Percentiles rank a stretch among this genome's conserved stretches.
These are phyloP conservation scores for Orthosia gothica DNA, from an alignment of 2,888 invertebrate genomes.

Conservation along the genomic window DNA sequence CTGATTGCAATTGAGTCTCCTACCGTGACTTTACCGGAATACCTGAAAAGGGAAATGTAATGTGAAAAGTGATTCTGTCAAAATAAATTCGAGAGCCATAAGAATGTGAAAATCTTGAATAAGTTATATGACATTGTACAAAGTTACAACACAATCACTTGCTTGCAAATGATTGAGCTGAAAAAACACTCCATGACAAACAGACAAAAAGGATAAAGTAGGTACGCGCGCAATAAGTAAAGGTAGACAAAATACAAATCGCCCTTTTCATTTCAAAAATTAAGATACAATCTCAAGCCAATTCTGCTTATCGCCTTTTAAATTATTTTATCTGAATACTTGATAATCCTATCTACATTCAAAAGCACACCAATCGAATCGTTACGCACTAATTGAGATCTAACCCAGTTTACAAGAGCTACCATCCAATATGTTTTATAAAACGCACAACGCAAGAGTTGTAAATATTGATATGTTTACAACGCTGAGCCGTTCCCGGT, in stretches of 20 bases:
- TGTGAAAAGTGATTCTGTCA: neutral
- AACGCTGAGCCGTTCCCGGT: conserved; percentile 55
- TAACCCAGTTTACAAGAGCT: neutral
- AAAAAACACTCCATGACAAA: too few species aligned
- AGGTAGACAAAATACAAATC: too few species aligned
- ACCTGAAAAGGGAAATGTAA: conserved; percentile 12
- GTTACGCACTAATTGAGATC: neutral
- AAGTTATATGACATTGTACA: too few species aligned
- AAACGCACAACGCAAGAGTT: conserved; percentile 51
- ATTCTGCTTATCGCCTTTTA: neutral
- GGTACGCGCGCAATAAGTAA: too few species aligned
- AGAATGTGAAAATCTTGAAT: too few species aligned
- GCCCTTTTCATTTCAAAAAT: too few species aligned
- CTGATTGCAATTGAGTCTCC: conserved; percentile 44
- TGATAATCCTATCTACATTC: neutral
- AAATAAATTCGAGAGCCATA: neutral
- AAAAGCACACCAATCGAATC: conserved; percentile 4
- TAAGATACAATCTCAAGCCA: too few species aligned
- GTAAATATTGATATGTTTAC: conserved; percentile 73
- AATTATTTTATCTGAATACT: neutral
- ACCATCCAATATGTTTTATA: conserved; percentile 22
- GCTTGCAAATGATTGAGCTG: too few species aligned
- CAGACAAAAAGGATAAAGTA: too few species aligned
- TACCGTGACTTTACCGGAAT: conserved; percentile 20
- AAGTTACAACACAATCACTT: too few species aligned